Conservation (phyloP, 2,113 vertebrate genomes). For the Hippolais icterina region DNA sequence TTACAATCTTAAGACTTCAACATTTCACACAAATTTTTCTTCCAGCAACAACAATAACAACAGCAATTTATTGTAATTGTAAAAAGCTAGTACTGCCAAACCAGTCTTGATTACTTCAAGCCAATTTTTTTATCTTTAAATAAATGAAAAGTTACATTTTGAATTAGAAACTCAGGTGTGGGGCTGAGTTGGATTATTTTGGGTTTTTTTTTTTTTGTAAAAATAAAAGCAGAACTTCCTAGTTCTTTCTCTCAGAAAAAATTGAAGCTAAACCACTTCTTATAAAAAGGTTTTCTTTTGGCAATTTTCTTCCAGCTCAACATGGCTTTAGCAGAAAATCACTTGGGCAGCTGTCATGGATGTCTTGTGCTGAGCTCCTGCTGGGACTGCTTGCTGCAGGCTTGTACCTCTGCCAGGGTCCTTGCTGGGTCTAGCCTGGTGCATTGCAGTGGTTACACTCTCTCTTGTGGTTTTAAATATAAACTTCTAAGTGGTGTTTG, state of each 20-base stretch:
- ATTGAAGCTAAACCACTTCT: background rate
- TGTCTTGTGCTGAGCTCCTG: background rate
- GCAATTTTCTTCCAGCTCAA: background rate
- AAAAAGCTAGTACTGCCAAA: background rate
- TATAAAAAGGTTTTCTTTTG: background rate
- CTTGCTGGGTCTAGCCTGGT: background rate
- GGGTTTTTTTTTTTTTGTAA: background rate
- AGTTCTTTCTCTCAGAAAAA: background rate
- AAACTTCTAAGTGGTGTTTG: background rate
- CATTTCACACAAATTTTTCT: background rate
- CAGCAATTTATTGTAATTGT: background rate
- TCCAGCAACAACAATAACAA: background rate
- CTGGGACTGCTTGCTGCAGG: background rate
- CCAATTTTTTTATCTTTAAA: background rate
- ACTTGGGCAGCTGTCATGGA: background rate
- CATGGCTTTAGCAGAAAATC: background rate
- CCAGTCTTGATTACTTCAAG: background rate
- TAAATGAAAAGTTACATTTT: background rate
- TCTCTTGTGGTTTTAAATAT: background rate
- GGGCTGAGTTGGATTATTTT: background rate
- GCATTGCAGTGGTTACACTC: background rate
- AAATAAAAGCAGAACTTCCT: background rate
- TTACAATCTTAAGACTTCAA: background rate
- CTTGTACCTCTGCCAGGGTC: background rate
- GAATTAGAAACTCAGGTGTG: background rate